These are phyloP conservation scores for Thera britannica DNA, from an alignment of 2,888 invertebrate genomes.

Conservation along the genomic window DNA sequence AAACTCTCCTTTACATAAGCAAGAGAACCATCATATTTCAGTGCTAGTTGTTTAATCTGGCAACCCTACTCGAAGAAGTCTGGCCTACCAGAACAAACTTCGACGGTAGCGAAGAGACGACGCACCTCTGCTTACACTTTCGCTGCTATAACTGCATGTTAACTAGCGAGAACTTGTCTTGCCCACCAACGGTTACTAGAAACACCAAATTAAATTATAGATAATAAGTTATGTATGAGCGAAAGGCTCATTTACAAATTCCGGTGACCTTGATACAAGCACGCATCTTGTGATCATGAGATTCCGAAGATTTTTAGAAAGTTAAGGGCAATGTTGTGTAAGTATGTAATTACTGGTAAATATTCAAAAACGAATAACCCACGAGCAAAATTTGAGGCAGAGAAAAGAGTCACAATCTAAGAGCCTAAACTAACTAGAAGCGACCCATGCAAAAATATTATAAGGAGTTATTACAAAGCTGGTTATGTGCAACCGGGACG, in stretches of 20 bases:
- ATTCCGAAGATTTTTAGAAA: conserved; percentile 36
- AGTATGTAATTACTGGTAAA: conserved; percentile 18
- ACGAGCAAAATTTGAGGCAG: conserved; percentile 14
- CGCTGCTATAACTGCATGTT: conserved; percentile 52
- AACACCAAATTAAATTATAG: conserved; percentile 31
- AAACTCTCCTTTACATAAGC: conserved; percentile 1
- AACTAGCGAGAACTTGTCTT: conserved; percentile 37
- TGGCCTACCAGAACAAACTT: conserved; percentile 34
- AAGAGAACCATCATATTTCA: conserved; percentile 11
- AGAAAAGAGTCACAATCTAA: conserved; percentile 6
- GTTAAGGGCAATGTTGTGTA: conserved; percentile 31
- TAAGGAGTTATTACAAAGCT: conserved; percentile 10
- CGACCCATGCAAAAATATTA: conserved; percentile 7
- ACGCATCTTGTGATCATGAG: conserved; percentile 35
- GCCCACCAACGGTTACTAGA: conserved; percentile 31
- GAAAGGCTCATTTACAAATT: conserved; percentile 36
- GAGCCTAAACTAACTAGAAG: conserved; percentile 1
- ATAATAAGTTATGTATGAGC: conserved; percentile 34
- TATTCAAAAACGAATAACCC: conserved; percentile 8
- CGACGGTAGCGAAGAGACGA: conserved; percentile 41
- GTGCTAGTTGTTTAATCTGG: conserved; percentile 31
- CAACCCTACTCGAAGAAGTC: conserved; percentile 43
- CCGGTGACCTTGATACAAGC: conserved; percentile 43
- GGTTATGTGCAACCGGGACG: conserved; percentile 35
- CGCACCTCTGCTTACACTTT: conserved; percentile 62